A percentile compares a stretch with the other conserved stretches of the same genome.
phyloP scores from a whole-genome alignment of 1,140 invertebrate genomes.

The Psix sp. region DNA sequence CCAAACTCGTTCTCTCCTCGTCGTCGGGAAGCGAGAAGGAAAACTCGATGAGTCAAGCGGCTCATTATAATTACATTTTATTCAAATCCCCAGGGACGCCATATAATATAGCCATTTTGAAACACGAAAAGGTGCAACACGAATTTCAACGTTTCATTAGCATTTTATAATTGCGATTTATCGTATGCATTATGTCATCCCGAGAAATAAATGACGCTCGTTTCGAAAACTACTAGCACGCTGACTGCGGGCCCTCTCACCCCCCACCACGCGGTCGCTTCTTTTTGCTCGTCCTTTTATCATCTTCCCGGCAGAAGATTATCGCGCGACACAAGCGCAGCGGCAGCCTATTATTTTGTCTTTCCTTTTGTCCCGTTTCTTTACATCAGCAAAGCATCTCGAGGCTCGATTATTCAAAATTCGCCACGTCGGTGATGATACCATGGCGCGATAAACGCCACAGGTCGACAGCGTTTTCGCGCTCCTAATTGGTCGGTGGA shows the following conservation, averaged over 20 bases:
- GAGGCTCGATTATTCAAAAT: too few species aligned
- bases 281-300: slow-evolving; percentile 6
- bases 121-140: slow-evolving; percentile 58
- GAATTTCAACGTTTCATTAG: slow-evolving; percentile 60
- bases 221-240: slow-evolving; percentile 51
- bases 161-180: slow-evolving; percentile 60
- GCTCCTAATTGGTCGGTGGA: too few species aligned
- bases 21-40: slow-evolving; percentile 49
- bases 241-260: not conserved
- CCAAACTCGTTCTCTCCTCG: slow-evolving; percentile 57
- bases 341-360: slow-evolving; percentile 37
- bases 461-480: too few species aligned
- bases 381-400: not conserved
- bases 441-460: too few species aligned
- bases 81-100: slow-evolving; percentile 55
- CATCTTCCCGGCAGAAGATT: slow-evolving; percentile 16
- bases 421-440: too few species aligned
- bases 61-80: slow-evolving; percentile 61
- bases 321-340: slow-evolving; percentile 20
- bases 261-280: not conserved
- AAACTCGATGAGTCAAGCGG: slow-evolving; percentile 54
- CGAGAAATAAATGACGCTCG: slow-evolving; percentile 54
- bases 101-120: slow-evolving; percentile 59
- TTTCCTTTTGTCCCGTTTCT: slow-evolving; percentile 19
- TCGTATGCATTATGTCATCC: slow-evolving; percentile 58